Conservation (phyloP, 2,797 vertebrate species). For the Molossus alvarezi region DNA sequence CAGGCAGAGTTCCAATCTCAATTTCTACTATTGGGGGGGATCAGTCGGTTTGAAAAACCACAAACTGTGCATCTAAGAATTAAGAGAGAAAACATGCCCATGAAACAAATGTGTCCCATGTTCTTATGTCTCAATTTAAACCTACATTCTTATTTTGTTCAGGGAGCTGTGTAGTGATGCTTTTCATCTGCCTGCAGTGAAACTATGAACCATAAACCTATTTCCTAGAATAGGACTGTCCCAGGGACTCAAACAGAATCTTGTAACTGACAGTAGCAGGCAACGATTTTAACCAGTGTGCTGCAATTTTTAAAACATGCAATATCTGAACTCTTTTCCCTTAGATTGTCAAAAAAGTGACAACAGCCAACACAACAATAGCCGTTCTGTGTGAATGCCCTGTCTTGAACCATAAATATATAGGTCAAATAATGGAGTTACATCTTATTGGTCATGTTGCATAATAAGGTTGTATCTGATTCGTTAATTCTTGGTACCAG, state of each 20-base stretch:
- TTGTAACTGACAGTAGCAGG: neutral
- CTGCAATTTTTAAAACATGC: neutral
- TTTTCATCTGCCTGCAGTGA: constrained; percentile 48
- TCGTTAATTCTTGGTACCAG: neutral
- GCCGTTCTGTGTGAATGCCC: neutral
- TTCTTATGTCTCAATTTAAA: constrained; percentile 8
- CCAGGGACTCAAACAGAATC: constrained; percentile 15
- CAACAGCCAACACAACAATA: neutral
- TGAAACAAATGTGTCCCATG: neutral
- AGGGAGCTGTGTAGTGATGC: neutral
- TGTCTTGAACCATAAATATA: neutral
- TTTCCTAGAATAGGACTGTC: neutral
- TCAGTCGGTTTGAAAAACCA: constrained; percentile 44
- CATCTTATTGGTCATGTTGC: neutral
- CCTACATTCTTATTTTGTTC: neutral
- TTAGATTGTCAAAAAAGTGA: neutral
- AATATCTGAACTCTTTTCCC: neutral
- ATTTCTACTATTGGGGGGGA: neutral
- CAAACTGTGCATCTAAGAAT: constrained; percentile 37
- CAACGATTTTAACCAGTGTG: neutral
- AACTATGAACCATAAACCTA: constrained; percentile 42
- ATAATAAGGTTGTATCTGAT: neutral
- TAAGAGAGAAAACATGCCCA: neutral
- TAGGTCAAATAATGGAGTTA: neutral
- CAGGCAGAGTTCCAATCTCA: neutral